phyloP scores from a whole-genome alignment of 2,797 vertebrate genomes.

The Mus caroli region DNA sequence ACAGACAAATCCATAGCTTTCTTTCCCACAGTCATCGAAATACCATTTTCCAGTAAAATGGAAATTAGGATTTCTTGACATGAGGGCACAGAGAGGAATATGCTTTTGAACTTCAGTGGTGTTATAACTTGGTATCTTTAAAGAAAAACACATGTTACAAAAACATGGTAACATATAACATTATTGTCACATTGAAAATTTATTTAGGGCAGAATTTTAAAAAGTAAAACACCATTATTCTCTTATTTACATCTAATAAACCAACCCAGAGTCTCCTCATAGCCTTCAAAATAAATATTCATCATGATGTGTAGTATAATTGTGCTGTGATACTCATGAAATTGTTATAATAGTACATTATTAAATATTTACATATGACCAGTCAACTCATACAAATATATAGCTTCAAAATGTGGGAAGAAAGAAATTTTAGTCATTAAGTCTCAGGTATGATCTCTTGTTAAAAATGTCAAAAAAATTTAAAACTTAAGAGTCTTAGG shows the following conservation, averaged over 20 bases:
- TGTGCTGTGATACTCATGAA: constrained; percentile 42
- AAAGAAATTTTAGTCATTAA: constrained; percentile 34
- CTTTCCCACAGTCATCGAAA: constrained; percentile 93
- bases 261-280: constrained; percentile 51
- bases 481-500: not conserved
- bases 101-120: constrained; percentile 80
- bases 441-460: constrained; percentile 26
- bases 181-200: constrained; percentile 54
- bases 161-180: constrained; percentile 41
- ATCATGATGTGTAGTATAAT: constrained; percentile 55
- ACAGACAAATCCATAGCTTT: constrained; percentile 95
- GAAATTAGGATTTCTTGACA: constrained; percentile 95
- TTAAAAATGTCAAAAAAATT: constrained; percentile 62
- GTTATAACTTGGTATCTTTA: constrained; percentile 84
- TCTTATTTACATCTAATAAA: constrained; percentile 70
- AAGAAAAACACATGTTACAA: constrained; percentile 74
- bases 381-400: constrained; percentile 41
- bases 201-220: constrained; percentile 17
- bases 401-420: constrained; percentile 29
- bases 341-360: constrained; percentile 41
- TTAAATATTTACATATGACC: constrained; percentile 69
- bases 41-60: constrained; percentile 97
- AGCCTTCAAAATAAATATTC: constrained; percentile 58
- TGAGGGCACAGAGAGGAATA: constrained; percentile 90
- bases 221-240: constrained; percentile 63